Evolutionary conservation across 1,140 invertebrate genomes (phyloP).

Genomic region (Drosophila azteca): DNA sequence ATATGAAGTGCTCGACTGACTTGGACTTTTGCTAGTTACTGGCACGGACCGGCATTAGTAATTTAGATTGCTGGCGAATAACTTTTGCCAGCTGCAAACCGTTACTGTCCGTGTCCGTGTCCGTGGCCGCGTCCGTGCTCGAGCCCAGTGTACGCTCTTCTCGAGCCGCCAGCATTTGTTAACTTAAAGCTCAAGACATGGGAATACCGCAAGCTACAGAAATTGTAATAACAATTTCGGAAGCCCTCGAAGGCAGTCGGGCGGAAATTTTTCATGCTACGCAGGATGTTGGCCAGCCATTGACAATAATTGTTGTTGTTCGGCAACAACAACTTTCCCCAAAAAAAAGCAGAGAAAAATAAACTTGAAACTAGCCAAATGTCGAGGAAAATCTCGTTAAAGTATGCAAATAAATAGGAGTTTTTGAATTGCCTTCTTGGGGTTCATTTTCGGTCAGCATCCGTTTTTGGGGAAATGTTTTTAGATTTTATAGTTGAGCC

Average conservation of each 20-base stretch:
- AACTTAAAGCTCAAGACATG: conserved; percentile 42
- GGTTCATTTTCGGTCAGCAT: conserved; percentile 6
- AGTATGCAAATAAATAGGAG: conserved; percentile 50
- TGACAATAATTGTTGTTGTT: conserved; percentile 67
- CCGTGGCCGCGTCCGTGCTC: not conserved
- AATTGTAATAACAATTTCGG: conserved; percentile 51
- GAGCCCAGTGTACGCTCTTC: too few species aligned
- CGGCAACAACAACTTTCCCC: conserved; percentile 15
- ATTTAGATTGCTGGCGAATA: conserved; percentile 63
- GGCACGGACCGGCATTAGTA: conserved; percentile 47
- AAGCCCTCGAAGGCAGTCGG: conserved; percentile 46
- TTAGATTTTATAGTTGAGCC: conserved; percentile 5
- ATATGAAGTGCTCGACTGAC: conserved; percentile 46
- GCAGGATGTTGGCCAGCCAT: conserved; percentile 54
- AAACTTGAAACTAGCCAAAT: conserved; percentile 31
- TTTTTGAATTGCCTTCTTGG: conserved; percentile 27
- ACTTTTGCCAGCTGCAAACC: conserved; percentile 55
- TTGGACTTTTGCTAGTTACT: conserved; percentile 39
- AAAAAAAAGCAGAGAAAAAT: not conserved
- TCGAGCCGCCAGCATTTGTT: conserved; percentile 1
- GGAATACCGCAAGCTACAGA: conserved; percentile 33
- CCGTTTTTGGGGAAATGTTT: conserved; percentile 12
- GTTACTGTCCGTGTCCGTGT: conserved; percentile 10
- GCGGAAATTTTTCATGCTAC: conserved; percentile 51
- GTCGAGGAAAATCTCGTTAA: conserved; percentile 37